Evolutionary conservation across 2,797 vertebrate genomes (phyloP).

Genomic region (Sarcophilus harrisii): DNA sequence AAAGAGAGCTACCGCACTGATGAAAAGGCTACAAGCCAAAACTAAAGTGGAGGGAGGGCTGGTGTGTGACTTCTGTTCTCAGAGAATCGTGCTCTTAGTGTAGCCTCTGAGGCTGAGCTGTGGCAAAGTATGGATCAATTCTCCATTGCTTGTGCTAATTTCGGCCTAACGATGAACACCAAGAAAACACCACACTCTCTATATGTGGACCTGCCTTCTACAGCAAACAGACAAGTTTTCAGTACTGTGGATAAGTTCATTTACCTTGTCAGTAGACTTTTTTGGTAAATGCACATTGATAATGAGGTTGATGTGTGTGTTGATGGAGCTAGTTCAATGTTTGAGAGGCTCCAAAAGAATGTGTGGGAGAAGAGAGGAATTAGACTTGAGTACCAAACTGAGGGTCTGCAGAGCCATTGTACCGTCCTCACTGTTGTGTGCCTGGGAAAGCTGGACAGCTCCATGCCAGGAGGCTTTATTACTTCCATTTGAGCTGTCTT

Average conservation of each 20-base stretch:
- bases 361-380: neutral
- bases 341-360: neutral
- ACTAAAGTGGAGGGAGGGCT: neutral
- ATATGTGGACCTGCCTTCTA: neutral
- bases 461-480: neutral
- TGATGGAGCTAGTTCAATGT: neutral
- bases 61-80: neutral
- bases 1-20: neutral
- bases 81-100: neutral
- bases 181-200: neutral
- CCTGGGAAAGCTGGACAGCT: neutral
- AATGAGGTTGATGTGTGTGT: neutral
- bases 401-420: neutral
- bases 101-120: neutral
- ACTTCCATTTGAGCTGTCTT: neutral
- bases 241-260: neutral
- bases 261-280: neutral
- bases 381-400: neutral
- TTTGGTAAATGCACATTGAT: neutral
- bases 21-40: neutral
- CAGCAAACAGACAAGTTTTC: neutral
- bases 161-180: neutral
- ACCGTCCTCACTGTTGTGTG: neutral
- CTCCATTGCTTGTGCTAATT: neutral
- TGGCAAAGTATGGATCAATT: neutral